These are phyloP conservation scores for Penaeus indicus DNA, from an alignment of 1,140 invertebrate species.

Conservation along the genomic window DNA sequence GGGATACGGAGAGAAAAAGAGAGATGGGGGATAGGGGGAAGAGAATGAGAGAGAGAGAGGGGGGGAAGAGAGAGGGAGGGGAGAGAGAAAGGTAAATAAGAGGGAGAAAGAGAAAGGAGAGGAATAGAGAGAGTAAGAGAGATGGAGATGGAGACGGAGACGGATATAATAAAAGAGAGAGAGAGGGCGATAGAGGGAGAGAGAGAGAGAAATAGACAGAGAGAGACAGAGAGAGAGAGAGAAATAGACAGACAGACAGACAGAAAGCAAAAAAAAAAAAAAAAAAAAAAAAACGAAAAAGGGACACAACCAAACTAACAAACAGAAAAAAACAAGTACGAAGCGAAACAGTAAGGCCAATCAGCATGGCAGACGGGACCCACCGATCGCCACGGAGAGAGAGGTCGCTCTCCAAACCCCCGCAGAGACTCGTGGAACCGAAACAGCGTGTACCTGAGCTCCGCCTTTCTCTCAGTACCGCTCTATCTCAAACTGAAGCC, in stretches of 20 bases:
- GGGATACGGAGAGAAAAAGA: background rate
- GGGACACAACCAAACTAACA: no score
- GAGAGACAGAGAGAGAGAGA: conserved; percentile 13
- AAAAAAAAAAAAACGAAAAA: background rate
- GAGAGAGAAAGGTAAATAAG: background rate
- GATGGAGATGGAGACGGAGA: background rate
- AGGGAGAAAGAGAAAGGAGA: conserved; percentile 16
- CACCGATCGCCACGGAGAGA: no score
- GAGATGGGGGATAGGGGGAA: background rate
- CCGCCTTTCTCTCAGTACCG: no score
- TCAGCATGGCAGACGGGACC: no score
- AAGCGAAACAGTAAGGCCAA: no score
- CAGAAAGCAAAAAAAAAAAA: background rate
- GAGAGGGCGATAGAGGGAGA: no score
- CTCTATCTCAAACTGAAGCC: no score
- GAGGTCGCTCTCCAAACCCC: no score
- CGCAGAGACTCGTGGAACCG: no score
- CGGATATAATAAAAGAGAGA: background rate
- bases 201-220: background rate
- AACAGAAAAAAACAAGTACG: no score
- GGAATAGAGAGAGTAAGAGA: background rate
- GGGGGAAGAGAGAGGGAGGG: background rate
- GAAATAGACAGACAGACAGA: background rate
- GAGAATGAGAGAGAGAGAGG: background rate
- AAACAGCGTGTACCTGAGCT: no score